A percentile compares a stretch with the other conserved stretches of the same genome.
These are phyloP conservation scores for Campoplex nolae DNA, from an alignment of 2,888 invertebrate genomes.

Conservation along the genomic window DNA sequence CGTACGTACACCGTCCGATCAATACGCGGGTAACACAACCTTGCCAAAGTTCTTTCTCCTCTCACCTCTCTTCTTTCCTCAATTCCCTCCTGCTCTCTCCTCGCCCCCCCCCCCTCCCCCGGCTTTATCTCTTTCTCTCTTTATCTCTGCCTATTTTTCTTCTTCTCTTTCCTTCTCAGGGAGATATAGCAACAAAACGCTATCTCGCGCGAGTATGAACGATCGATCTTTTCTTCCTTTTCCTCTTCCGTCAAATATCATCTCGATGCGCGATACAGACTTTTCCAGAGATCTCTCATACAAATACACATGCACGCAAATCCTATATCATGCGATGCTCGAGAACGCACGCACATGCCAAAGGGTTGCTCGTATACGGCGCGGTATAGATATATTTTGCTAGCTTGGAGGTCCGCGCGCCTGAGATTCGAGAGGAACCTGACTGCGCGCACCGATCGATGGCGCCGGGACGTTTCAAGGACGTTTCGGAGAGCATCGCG, in stretches of 20 bases:
- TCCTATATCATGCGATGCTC: no score
- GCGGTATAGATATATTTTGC: slow-evolving; percentile 33
- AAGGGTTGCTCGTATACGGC: neutral
- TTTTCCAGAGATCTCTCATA: slow-evolving; percentile 16
- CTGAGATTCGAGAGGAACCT: slow-evolving; percentile 62
- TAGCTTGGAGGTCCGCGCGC: slow-evolving; percentile 58
- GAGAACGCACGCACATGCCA: neutral
- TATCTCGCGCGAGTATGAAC: slow-evolving; percentile 22
- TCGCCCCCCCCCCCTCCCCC: no score
- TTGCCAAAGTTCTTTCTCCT: slow-evolving; percentile 67
- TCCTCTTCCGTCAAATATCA: slow-evolving; percentile 48
- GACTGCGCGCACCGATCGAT: slow-evolving; percentile 66
- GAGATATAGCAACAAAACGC: no score
- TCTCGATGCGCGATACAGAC: slow-evolving; percentile 23
- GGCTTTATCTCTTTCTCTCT: neutral
- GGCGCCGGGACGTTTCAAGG: slow-evolving; percentile 68
- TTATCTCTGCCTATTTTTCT: slow-evolving; percentile 29
- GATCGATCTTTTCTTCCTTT: slow-evolving; percentile 57
- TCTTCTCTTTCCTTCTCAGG: slow-evolving; percentile 43
- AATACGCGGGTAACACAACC: slow-evolving; percentile 72
- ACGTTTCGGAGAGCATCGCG: slow-evolving; percentile 62
- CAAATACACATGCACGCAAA: neutral
- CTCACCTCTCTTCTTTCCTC: slow-evolving; percentile 6
- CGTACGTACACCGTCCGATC: slow-evolving; percentile 73
- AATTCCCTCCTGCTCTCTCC: slow-evolving; percentile 25